Evolutionary conservation across 2,888 invertebrate species (phyloP).

Genomic region (Leptarthrus brevirostris): DNA sequence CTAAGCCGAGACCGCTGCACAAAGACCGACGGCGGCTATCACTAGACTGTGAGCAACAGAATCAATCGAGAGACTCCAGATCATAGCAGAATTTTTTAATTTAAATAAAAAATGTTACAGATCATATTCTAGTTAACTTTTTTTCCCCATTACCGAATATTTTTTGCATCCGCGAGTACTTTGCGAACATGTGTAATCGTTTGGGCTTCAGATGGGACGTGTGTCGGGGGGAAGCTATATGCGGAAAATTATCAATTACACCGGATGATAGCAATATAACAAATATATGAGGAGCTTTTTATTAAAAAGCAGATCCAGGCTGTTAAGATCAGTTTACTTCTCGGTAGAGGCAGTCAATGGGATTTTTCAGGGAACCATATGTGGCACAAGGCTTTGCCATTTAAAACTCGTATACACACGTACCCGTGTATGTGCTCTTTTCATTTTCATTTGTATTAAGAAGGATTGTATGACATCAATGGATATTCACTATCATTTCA

Average conservation of each 20-base stretch:
- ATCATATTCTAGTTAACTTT: constrained; percentile 20
- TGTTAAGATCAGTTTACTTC: background rate
- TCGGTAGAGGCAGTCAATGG: background rate
- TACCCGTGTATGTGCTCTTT: too few relatives aligned
- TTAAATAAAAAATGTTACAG: constrained; percentile 29
- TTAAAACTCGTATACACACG: too few relatives aligned
- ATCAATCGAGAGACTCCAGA: constrained; percentile 13
- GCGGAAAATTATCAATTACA: constrained; percentile 55
- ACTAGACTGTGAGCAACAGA: constrained; percentile 41
- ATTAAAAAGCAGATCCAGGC: background rate
- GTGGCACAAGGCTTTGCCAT: background rate
- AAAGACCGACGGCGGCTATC: constrained; percentile 38
- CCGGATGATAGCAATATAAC: constrained; percentile 55
- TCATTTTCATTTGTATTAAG: too few relatives aligned
- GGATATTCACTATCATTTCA: too few relatives aligned
- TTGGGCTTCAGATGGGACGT: constrained; percentile 47
- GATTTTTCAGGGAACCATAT: background rate
- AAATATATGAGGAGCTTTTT: constrained; percentile 17
- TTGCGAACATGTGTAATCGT: constrained; percentile 46
- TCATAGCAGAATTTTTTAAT: constrained; percentile 39
- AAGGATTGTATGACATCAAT: too few relatives aligned
- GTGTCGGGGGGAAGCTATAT: constrained; percentile 49
- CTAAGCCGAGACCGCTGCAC: constrained; percentile 4
- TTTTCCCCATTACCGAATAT: background rate
- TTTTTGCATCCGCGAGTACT: background rate